phyloP scores from a whole-genome alignment of 1,140 invertebrate species.

The Caenorhabditis tropicalis region DNA sequence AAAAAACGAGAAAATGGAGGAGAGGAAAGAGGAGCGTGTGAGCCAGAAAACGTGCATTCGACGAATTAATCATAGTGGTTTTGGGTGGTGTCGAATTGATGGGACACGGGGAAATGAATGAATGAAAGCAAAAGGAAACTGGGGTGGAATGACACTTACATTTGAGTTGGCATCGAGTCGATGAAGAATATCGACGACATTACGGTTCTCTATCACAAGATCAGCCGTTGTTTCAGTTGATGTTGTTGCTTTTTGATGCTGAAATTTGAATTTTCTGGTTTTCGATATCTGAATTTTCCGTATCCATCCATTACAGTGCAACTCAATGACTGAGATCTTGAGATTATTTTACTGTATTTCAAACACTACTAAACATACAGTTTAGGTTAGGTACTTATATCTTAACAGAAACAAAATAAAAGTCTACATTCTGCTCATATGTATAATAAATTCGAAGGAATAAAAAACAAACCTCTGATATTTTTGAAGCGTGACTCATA shows the following conservation, averaged over 20 bases:
- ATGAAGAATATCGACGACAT: constrained; percentile 2
- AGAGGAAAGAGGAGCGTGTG: neutral
- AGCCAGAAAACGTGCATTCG: constrained; percentile 35
- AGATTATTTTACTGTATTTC: too few species aligned
- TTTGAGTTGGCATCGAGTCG: constrained; percentile 36
- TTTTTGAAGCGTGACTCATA: constrained; percentile 55
- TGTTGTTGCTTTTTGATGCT: constrained; percentile 26
- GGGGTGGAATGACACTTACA: too few species aligned
- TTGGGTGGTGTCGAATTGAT: constrained; percentile 44
- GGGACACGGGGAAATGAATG: neutral
- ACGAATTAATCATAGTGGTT: constrained; percentile 44
- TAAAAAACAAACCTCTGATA: neutral
- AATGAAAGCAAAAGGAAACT: neutral
- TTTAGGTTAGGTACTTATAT: too few species aligned
- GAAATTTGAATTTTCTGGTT: neutral
- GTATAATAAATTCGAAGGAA: too few species aligned
- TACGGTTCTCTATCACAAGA: constrained; percentile 43
- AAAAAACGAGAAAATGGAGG: neutral
- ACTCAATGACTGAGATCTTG: too few species aligned
- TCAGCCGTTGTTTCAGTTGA: constrained; percentile 20
- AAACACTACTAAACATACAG: too few species aligned
- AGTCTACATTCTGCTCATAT: too few species aligned
- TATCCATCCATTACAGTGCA: too few species aligned
- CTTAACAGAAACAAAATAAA: too few species aligned
- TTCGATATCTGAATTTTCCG: too few species aligned